These are phyloP conservation scores for Corythoichthys intestinalis DNA, from an alignment of 2,113 vertebrate species.

Conservation along the genomic window DNA sequence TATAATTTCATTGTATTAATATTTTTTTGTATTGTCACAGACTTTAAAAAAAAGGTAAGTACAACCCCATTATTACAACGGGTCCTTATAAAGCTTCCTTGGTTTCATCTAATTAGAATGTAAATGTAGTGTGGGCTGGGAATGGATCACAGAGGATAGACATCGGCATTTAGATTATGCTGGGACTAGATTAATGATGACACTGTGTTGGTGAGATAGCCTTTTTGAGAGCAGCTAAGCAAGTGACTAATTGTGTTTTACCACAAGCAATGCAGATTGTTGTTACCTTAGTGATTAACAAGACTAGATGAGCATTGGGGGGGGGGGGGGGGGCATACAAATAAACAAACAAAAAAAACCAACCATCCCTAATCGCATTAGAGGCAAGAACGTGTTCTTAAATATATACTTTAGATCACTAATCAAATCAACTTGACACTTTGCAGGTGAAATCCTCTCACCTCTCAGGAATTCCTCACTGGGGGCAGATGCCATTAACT, in stretches of 20 bases:
- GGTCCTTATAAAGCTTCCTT: conserved; percentile 55
- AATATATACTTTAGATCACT: conserved; percentile 32
- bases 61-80: conserved; percentile 62
- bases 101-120: conserved; percentile 71
- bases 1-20: neutral
- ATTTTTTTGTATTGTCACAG: conserved; percentile 20
- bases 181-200: conserved; percentile 72
- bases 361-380: conserved; percentile 18
- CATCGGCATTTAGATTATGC: conserved; percentile 75
- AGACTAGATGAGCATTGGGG: conserved; percentile 41
- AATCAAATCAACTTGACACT: conserved; percentile 42
- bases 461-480: conserved; percentile 56
- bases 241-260: conserved; percentile 68
- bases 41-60: conserved; percentile 64
- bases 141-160: conserved; percentile 67
- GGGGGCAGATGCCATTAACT: conserved; percentile 62
- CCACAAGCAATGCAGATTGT: conserved; percentile 35
- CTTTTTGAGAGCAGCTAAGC: conserved; percentile 59
- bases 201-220: conserved; percentile 68
- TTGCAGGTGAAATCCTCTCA: conserved; percentile 50
- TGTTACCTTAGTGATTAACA: conserved; percentile 50
- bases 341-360: neutral
- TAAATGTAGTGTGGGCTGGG: conserved; percentile 62
- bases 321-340: conserved; percentile 24
- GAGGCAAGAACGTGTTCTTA: conserved; percentile 7